Conservation (phyloP, 2,113 vertebrate species). For the Dolichotis patagonum region DNA sequence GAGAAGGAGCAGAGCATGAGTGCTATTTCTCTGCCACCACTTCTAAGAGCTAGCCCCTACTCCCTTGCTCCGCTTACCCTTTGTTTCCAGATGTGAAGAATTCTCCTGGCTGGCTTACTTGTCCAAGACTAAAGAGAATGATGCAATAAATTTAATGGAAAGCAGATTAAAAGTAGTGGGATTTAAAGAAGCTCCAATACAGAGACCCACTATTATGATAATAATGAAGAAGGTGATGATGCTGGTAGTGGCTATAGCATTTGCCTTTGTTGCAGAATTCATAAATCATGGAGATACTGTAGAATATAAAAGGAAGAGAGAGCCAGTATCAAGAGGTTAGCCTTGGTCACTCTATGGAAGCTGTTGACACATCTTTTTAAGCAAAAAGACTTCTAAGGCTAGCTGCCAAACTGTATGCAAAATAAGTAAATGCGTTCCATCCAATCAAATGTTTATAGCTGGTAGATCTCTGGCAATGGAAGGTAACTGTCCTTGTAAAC, state of each 20-base stretch:
- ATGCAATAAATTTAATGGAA: neutral
- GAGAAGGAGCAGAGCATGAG: neutral
- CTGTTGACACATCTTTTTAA: neutral
- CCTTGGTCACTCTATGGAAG: constrained; percentile 1
- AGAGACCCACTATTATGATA: neutral
- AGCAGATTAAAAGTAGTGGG: neutral
- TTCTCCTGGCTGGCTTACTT: constrained; percentile 17
- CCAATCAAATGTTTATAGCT: neutral
- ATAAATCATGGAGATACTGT: neutral
- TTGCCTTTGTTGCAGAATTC: neutral
- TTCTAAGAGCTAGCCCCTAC: neutral
- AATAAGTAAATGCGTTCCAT: neutral
- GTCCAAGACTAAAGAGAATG: constrained; percentile 15
- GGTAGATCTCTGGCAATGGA: constrained; percentile 10
- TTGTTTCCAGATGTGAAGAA: neutral
- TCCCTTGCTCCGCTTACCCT: neutral
- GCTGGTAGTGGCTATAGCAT: neutral
- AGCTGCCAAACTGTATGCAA: constrained; percentile 36
- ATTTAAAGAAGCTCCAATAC: constrained; percentile 13
- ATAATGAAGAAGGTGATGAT: neutral
- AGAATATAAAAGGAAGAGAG: neutral
- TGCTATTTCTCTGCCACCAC: neutral
- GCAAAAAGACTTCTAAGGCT: constrained; percentile 43
- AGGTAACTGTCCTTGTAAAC: constrained; percentile 6
- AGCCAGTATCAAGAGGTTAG: neutral